Conservation (phyloP, 2,888 invertebrate genomes). For the Xanthia togata region DNA sequence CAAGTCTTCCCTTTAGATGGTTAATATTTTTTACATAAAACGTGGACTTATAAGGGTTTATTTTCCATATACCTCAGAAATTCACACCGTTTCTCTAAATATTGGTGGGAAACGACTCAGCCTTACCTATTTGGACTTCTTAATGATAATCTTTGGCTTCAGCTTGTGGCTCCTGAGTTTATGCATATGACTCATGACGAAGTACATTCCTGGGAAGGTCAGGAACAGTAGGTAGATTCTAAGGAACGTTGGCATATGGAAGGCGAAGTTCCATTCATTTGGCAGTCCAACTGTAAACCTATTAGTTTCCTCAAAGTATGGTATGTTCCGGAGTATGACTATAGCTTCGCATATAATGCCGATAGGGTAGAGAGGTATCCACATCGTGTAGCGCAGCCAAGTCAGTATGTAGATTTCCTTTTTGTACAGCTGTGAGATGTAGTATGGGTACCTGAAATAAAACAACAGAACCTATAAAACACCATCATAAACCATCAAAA, state of each 20-base stretch:
- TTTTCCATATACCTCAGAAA: background rate
- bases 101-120: constrained; percentile 17
- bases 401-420: constrained; percentile 94
- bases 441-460: constrained; percentile 95
- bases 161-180: constrained; percentile 93
- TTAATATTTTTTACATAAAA: constrained; percentile 20
- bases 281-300: constrained; percentile 94
- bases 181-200: constrained; percentile 96
- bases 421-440: constrained; percentile 95
- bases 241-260: constrained; percentile 95
- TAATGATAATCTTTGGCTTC: constrained; percentile 85
- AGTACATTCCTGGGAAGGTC: constrained; percentile 94
- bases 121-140: constrained; percentile 81
- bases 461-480: no score
- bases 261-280: constrained; percentile 95
- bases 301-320: constrained; percentile 96
- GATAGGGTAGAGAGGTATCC: constrained; percentile 98
- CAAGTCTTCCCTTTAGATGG: constrained; percentile 10
- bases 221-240: constrained; percentile 94
- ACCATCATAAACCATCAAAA: no score
- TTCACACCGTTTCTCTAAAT: constrained; percentile 27
- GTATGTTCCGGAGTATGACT: constrained; percentile 95
- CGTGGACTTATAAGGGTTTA: constrained; percentile 15
- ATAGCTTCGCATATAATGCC: constrained; percentile 97
- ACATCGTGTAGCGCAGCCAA: constrained; percentile 98